These are phyloP conservation scores for Euglossa dilemma DNA, from an alignment of 1,140 invertebrate genomes.

Conservation along the genomic window DNA sequence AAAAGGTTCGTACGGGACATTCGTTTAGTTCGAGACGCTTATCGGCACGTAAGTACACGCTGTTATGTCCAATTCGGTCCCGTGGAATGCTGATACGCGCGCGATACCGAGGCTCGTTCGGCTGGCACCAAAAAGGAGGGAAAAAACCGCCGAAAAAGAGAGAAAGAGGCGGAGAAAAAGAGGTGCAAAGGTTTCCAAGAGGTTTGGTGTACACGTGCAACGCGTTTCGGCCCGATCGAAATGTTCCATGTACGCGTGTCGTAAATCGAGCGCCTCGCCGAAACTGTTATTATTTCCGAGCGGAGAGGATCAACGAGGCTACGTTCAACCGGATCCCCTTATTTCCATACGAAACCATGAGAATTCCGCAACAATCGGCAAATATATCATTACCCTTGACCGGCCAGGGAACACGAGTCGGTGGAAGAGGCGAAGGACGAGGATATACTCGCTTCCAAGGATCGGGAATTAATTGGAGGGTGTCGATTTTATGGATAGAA, in stretches of 20 bases:
- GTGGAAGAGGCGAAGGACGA: background rate
- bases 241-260: background rate
- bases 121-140: background rate
- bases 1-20: conserved; percentile 59
- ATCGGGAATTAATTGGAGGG: conserved; percentile 54
- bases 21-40: conserved; percentile 60
- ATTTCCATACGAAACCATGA: conserved; percentile 53
- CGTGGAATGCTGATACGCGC: conserved; percentile 54
- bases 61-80: conserved; percentile 61
- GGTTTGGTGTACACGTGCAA: background rate
- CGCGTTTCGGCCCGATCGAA: background rate
- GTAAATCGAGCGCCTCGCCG: background rate
- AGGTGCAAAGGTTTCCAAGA: background rate
- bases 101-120: conserved; percentile 21
- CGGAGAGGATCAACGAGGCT: background rate
- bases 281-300: conserved; percentile 37
- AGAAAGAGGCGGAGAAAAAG: background rate
- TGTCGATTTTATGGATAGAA: conserved; percentile 58
- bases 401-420: background rate
- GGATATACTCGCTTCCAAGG: background rate
- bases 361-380: conserved; percentile 48
- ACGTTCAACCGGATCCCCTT: conserved; percentile 6
- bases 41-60: conserved; percentile 62
- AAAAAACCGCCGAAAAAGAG: background rate
- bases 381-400: conserved; percentile 48